Conservation (phyloP, 2,113 vertebrate genomes). For the Chionodraco myersi region DNA sequence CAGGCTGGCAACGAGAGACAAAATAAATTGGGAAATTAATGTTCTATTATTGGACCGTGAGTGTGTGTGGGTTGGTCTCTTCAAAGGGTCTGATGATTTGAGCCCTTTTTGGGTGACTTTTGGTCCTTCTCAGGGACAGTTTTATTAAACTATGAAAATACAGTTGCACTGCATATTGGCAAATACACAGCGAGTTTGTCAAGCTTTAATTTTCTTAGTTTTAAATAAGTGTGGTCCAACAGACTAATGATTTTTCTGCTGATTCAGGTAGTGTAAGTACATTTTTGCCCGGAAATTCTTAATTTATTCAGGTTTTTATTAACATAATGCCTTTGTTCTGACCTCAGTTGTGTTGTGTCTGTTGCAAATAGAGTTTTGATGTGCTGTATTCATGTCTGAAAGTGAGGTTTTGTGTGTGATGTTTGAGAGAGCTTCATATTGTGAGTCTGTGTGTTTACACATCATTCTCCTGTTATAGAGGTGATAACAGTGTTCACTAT, state of each 20-base stretch:
- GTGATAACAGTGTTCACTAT: not conserved
- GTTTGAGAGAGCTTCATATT: not conserved
- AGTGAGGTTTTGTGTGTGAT: not conserved
- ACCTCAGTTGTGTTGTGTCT: not conserved
- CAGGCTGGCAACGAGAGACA: constrained; percentile 64
- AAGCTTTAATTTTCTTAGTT: not conserved
- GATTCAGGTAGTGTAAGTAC: not conserved
- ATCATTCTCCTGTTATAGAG: not conserved
- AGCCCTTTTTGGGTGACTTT: constrained; percentile 51
- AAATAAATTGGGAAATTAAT: constrained; percentile 80
- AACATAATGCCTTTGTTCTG: not conserved
- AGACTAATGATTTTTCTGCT: not conserved
- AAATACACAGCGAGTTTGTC: not conserved
- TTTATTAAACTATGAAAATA: constrained; percentile 46
- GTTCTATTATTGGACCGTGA: constrained; percentile 71
- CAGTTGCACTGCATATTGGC: constrained; percentile 2
- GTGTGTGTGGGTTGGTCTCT: constrained; percentile 53
- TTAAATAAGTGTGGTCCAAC: constrained; percentile 1
- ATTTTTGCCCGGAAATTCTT: not conserved
- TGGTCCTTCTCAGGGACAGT: constrained; percentile 36
- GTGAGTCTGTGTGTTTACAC: not conserved
- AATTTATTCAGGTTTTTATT: not conserved
- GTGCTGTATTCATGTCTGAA: not conserved
- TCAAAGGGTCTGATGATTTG: constrained; percentile 54
- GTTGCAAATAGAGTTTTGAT: not conserved